Evolutionary conservation across 2,113 vertebrate species (phyloP).

Genomic region (Maccullochella peelii): DNA sequence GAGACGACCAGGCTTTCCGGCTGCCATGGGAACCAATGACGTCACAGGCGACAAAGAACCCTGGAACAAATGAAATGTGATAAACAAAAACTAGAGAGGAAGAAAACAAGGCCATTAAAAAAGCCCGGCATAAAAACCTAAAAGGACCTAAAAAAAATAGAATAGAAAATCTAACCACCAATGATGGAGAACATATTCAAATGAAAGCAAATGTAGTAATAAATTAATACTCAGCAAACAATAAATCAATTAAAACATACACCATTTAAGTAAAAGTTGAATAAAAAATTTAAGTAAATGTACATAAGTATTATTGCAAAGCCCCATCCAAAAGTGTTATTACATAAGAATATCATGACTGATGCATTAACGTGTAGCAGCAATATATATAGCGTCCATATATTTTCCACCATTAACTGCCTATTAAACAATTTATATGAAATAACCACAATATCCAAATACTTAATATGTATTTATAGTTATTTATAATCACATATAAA

Average conservation of each 20-base stretch:
- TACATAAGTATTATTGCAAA: background rate
- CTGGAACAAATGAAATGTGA: background rate
- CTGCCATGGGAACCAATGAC: conserved; percentile 50
- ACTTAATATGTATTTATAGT: background rate
- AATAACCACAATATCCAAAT: background rate
- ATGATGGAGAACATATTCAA: background rate
- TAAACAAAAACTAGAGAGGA: too few relatives aligned
- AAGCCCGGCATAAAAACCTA: background rate
- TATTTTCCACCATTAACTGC: background rate
- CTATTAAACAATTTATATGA: background rate
- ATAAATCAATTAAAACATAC: background rate
- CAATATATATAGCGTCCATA: too few relatives aligned
- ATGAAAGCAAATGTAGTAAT: background rate
- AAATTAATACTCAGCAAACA: background rate
- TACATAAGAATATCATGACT: background rate
- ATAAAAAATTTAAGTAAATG: background rate
- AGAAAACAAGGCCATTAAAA: background rate
- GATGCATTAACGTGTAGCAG: background rate
- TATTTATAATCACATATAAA: too few relatives aligned
- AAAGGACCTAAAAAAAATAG: background rate
- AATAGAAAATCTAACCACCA: background rate
- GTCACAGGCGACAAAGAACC: background rate
- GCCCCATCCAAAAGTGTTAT: too few relatives aligned
- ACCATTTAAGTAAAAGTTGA: background rate
- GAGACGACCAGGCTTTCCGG: conserved; percentile 26